Evolutionary conservation across 2,888 invertebrate species (phyloP).

Genomic region (Cataglyphis albicans): DNA sequence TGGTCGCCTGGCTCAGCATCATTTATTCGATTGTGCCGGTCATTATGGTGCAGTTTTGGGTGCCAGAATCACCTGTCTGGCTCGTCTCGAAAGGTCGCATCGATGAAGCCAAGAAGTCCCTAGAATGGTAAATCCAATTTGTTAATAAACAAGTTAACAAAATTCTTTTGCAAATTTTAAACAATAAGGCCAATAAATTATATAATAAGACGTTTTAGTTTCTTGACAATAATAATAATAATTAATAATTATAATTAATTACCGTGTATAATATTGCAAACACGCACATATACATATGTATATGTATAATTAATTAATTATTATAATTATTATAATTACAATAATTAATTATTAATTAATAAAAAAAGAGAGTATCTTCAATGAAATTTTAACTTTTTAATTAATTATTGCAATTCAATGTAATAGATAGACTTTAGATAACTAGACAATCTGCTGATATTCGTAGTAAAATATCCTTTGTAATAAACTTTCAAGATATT

Average conservation of each 20-base stretch:
- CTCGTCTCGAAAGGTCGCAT: conserved; percentile 87
- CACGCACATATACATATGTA: too few relatives aligned
- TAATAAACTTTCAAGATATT: not conserved
- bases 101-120: conserved; percentile 87
- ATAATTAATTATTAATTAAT: not conserved
- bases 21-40: conserved; percentile 87
- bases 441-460: not conserved
- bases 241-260: too few relatives aligned
- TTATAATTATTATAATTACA: not conserved
- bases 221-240: not conserved
- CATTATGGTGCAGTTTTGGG: conserved; percentile 86
- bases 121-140: conserved; percentile 84
- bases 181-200: not conserved
- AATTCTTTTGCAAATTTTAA: not conserved
- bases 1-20: conserved; percentile 87
- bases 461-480: not conserved
- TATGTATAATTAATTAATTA: too few relatives aligned
- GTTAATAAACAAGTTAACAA: not conserved
- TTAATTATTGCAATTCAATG: not conserved
- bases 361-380: not conserved
- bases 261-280: too few relatives aligned
- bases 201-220: not conserved
- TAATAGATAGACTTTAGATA: not conserved
- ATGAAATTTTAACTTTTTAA: not conserved
- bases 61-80: conserved; percentile 89